Evolutionary conservation across 1,140 invertebrate genomes (phyloP).

Genomic region (Drosophila gunungcola): DNA sequence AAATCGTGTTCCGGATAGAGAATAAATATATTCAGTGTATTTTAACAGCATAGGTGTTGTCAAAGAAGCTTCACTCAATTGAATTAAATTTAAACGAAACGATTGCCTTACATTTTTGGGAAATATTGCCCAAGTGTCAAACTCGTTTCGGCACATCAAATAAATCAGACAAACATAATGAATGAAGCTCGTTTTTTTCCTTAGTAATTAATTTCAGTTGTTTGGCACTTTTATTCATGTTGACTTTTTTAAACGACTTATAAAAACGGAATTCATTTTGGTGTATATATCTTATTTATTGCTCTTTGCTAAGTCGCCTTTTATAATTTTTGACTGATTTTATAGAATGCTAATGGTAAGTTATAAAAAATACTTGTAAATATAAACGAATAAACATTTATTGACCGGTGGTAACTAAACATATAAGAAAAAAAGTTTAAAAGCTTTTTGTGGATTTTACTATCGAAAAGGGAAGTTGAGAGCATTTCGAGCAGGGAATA

Average conservation of each 20-base stretch:
- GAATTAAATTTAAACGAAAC: constrained; percentile 2
- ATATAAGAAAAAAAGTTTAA: constrained; percentile 10
- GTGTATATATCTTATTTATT: constrained; percentile 9
- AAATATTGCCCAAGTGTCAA: neutral
- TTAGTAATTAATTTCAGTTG: constrained; percentile 8
- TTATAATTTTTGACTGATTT: constrained; percentile 10
- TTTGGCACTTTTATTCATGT: constrained; percentile 3
- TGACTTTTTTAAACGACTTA: constrained; percentile 2
- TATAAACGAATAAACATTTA: constrained; percentile 25
- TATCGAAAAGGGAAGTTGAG: too few species aligned
- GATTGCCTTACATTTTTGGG: neutral
- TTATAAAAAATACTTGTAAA: constrained; percentile 1
- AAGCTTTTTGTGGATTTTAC: neutral
- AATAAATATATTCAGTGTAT: neutral
- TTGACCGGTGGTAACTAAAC: neutral
- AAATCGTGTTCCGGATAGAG: neutral
- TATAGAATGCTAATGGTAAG: constrained; percentile 6
- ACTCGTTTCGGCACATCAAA: neutral
- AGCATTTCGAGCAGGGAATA: too few species aligned
- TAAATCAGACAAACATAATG: neutral
- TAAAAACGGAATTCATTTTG: constrained; percentile 2
- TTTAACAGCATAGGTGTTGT: neutral
- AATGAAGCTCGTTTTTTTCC: constrained; percentile 9
- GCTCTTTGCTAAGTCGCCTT: neutral
- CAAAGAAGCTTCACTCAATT: neutral